Evolutionary conservation across 2,888 invertebrate genomes (phyloP).

Genomic region (Lasioglossum vierecki): DNA sequence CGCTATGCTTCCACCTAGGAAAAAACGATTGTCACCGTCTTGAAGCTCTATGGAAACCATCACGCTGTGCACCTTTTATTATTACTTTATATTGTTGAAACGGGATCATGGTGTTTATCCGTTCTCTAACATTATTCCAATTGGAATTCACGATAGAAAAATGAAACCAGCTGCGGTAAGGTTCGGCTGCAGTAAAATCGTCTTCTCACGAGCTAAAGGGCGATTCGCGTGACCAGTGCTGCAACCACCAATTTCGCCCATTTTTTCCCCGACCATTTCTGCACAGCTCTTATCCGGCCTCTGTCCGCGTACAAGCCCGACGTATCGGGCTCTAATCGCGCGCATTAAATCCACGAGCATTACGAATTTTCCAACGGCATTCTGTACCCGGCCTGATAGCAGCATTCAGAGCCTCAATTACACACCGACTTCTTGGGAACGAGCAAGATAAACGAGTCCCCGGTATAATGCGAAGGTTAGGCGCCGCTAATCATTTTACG

Average conservation of each 20-base stretch:
- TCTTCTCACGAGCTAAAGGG: slow-evolving; percentile 41
- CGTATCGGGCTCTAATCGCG: slow-evolving; percentile 52
- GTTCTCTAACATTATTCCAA: neutral
- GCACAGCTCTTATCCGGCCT: slow-evolving; percentile 49
- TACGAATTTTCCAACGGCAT: slow-evolving; percentile 50
- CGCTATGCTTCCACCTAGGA: too few relatives aligned
- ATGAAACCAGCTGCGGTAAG: neutral
- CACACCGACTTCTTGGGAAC: slow-evolving; percentile 30
- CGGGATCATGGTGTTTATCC: neutral
- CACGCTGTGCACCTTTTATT: too few relatives aligned
- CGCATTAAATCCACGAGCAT: slow-evolving; percentile 51
- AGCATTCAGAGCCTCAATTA: slow-evolving; percentile 23
- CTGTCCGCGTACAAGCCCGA: slow-evolving; percentile 28
- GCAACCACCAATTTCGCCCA: neutral
- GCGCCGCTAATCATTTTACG: slow-evolving; percentile 27
- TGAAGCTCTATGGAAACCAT: too few relatives aligned
- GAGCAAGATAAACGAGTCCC: slow-evolving; percentile 33
- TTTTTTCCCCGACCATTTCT: slow-evolving; percentile 50
- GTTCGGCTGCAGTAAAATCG: slow-evolving; percentile 3
- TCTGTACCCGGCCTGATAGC: slow-evolving; percentile 12
- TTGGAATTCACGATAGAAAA: neutral
- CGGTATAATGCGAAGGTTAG: slow-evolving; percentile 4
- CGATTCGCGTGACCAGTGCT: slow-evolving; percentile 59
- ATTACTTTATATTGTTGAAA: neutral
- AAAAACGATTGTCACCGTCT: too few relatives aligned